phyloP scores from a whole-genome alignment of 1,140 invertebrate species.

The Epicauta chinensis region DNA sequence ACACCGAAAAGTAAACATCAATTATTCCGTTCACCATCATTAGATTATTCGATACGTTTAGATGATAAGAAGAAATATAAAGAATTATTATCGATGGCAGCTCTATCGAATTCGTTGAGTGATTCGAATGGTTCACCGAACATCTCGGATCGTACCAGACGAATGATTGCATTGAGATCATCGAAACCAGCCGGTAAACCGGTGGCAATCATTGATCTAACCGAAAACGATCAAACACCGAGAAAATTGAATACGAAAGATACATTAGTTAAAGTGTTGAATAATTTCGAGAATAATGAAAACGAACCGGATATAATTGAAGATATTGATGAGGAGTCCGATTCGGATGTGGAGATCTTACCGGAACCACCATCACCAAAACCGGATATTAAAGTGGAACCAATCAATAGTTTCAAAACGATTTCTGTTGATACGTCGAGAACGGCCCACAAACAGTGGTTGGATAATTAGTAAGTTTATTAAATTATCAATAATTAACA shows the following conservation, averaged over 20 bases:
- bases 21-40: conserved; percentile 2
- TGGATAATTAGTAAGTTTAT: conserved; percentile 33
- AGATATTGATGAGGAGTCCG: conserved; percentile 26
- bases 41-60: conserved; percentile 32
- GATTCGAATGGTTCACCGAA: conserved; percentile 22
- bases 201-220: conserved; percentile 8
- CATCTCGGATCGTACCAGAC: not conserved
- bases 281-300: conserved; percentile 24
- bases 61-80: conserved; percentile 38
- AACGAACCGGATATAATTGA: conserved; percentile 33
- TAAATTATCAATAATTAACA: not conserved
- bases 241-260: conserved; percentile 30
- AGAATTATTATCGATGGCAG: conserved; percentile 26
- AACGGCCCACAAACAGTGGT: conserved; percentile 27
- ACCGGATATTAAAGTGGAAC: conserved; percentile 35
- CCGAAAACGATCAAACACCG: conserved; percentile 11
- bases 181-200: not conserved
- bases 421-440: conserved; percentile 29
- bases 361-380: conserved; percentile 36
- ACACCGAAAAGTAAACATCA: not conserved
- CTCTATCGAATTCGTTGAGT: conserved; percentile 6
- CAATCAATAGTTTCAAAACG: conserved; percentile 36
- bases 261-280: conserved; percentile 35
- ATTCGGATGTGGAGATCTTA: conserved; percentile 36
- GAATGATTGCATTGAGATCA: not conserved